A percentile compares a stretch with the other conserved stretches of the same genome.
Evolutionary conservation across 2,888 invertebrate species (phyloP).

Genomic region (Zaprionus bogoriensis): DNA sequence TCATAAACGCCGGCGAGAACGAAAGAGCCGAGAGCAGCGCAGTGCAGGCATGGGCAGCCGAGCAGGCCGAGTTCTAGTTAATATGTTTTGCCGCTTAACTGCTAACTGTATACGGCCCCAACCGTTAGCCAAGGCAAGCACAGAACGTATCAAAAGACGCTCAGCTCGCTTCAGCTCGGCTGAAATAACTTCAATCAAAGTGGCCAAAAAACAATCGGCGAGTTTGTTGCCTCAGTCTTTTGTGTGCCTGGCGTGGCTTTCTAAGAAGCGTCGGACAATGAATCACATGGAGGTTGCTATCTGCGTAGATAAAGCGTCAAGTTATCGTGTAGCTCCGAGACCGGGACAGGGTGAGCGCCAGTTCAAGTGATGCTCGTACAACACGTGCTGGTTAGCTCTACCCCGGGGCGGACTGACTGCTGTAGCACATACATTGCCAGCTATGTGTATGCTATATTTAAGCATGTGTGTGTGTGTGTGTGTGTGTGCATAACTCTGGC

Average conservation of each 20-base stretch:
- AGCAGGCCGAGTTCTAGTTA: conserved; percentile 28
- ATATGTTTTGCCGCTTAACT: conserved; percentile 41
- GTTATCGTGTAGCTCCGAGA: too few relatives aligned
- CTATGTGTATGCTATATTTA: conserved; percentile 8
- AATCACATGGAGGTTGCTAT: conserved; percentile 52
- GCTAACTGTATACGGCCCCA: conserved; percentile 50
- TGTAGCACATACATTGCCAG: too few relatives aligned
- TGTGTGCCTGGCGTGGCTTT: conserved; percentile 38
- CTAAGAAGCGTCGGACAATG: conserved; percentile 36
- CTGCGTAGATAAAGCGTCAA: not conserved
- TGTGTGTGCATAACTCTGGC: conserved; percentile 7
- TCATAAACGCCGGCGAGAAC: not conserved
- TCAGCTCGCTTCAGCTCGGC: too few relatives aligned
- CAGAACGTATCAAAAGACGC: conserved; percentile 17
- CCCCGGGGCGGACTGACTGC: too few relatives aligned
- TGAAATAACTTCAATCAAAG: conserved; percentile 55
- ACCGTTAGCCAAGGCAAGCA: conserved; percentile 49
- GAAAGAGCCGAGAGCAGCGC: not conserved
- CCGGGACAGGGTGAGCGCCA: conserved; percentile 5
- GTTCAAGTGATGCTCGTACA: conserved; percentile 41
- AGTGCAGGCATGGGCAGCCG: not conserved
- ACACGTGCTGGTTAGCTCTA: too few relatives aligned
- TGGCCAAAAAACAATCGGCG: conserved; percentile 46
- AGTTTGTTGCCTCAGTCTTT: conserved; percentile 71
- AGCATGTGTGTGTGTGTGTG: not conserved